Evolutionary conservation across 2,113 vertebrate genomes (phyloP), one percentile per base, ranked within the genome.

Genomic region (Rana temporaria): DNA sequence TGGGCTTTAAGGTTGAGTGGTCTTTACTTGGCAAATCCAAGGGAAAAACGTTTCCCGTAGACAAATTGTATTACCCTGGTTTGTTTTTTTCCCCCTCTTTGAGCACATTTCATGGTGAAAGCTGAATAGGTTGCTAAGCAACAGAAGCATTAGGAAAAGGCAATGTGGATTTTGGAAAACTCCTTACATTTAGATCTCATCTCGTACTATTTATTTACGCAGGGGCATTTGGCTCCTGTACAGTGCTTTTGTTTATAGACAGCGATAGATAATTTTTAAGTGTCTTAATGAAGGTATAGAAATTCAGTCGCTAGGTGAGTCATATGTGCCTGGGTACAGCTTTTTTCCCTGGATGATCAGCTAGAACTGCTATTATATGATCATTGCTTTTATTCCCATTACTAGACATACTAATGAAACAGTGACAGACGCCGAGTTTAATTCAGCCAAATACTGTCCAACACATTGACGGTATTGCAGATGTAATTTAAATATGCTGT

Each of bases 241-340:
- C n/a, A 38, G 18, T 16, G 20, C 12, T 18, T 62, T 80, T 60
- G 17, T 52, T 70, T 18, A 64, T 26, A 24, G 26, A 55, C 24
- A 24, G 38, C 24, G 14, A 63, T 48, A n/a, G 26, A 52, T 55
- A 6, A 72, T 72, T 64, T 72, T 78, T 30, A 55, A 56, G 1
- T 18, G 7, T 19, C 42, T 14, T 48, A 48, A 48, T 48, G 42
- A 48, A 24, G 69, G 19, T 64, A 34, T 22, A 22, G 30, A n/a
- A 57, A 67, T 68, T n/a, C 59, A 52, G 53, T 69, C 69, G 48
- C 77, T 68, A 59, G 38, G 76, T 67, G 76, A 78, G 24, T 78
- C 62, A 78, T 32, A 67, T 18, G 6, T 55, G 48, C 75, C 62
- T 67, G 24, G 64, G 65, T 32, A 65, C 48, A 15, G 52, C 11